These are phyloP conservation scores for Drosophila tropicalis DNA, from an alignment of 1,140 invertebrate genomes.

Conservation along the genomic window DNA sequence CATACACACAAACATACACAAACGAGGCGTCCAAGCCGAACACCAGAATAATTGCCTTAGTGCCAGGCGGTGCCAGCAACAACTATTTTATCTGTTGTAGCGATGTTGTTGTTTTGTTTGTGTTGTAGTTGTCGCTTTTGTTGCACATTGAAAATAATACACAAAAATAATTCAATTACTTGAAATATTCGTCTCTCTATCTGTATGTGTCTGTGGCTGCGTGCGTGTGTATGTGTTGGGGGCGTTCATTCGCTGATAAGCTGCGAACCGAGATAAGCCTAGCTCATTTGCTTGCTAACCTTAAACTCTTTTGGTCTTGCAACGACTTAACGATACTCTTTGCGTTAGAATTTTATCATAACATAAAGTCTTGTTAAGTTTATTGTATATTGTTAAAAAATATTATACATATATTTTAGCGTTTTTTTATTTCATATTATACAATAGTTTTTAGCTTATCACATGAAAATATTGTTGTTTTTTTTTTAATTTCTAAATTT, in stretches of 20 bases:
- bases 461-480: too few relatives aligned
- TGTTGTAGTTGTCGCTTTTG: slow-evolving; percentile 78
- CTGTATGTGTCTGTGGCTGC: slow-evolving; percentile 13
- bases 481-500: too few relatives aligned
- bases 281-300: slow-evolving; percentile 50
- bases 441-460: too few relatives aligned
- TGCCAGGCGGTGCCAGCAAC: slow-evolving; percentile 78
- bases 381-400: too few relatives aligned
- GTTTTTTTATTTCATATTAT: too few relatives aligned
- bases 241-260: slow-evolving; percentile 72
- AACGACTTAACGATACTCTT: background rate
- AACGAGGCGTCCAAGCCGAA: slow-evolving; percentile 23
- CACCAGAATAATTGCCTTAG: slow-evolving; percentile 63
- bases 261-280: slow-evolving; percentile 60
- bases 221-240: slow-evolving; percentile 38
- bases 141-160: slow-evolving; percentile 81
- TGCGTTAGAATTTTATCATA: background rate
- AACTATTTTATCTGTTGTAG: slow-evolving; percentile 42
- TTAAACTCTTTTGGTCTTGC: slow-evolving; percentile 6
- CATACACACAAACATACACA: slow-evolving; percentile 31
- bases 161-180: slow-evolving; percentile 81
- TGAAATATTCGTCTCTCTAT: slow-evolving; percentile 8
- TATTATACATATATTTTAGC: too few relatives aligned
- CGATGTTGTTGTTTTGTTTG: slow-evolving; percentile 47
- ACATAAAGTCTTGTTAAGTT: background rate